Evolutionary conservation across 64 coral and sea anemone species (phyloP).

Genomic region (Dendrophyllia cribrosa): DNA sequence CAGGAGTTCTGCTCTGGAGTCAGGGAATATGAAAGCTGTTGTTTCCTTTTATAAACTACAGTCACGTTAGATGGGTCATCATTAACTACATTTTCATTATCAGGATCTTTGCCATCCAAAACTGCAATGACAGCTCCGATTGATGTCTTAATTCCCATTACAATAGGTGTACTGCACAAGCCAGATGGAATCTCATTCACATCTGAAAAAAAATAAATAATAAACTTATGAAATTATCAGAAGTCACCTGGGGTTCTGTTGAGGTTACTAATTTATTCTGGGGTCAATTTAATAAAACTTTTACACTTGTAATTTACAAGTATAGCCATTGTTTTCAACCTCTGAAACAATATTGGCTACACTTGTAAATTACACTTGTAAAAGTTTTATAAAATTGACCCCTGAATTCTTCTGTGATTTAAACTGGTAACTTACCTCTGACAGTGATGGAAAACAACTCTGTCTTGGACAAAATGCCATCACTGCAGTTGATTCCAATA

Average conservation of each 20-base stretch:
- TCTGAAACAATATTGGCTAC: too few species aligned
- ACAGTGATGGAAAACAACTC: constrained; percentile 68
- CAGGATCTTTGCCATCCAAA: constrained; percentile 67
- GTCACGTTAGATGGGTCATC: not conserved
- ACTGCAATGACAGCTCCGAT: constrained; percentile 65
- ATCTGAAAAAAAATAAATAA: constrained; percentile 52
- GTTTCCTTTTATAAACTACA: constrained; percentile 47
- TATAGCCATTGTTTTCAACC: too few species aligned
- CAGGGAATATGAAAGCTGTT: constrained; percentile 31
- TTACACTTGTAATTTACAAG: too few species aligned
- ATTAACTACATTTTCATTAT: constrained; percentile 56
- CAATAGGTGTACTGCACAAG: constrained; percentile 60
- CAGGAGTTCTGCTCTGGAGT: constrained; percentile 20
- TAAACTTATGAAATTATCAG: not conserved
- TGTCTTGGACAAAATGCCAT: constrained; percentile 50
- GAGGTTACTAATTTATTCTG: not conserved
- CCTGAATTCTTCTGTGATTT: not conserved
- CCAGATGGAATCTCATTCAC: constrained; percentile 79
- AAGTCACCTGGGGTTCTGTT: not conserved
- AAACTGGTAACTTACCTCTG: constrained; percentile 27
- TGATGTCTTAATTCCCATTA: constrained; percentile 51
- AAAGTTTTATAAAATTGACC: too few species aligned
- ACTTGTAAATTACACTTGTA: too few species aligned
- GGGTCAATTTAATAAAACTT: too few species aligned
- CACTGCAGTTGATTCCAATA: constrained; percentile 68